A percentile compares a stretch with the other conserved stretches of the same genome.
phyloP scores from a whole-genome alignment of 2,113 vertebrate genomes.

The Vireo altiloquus region DNA sequence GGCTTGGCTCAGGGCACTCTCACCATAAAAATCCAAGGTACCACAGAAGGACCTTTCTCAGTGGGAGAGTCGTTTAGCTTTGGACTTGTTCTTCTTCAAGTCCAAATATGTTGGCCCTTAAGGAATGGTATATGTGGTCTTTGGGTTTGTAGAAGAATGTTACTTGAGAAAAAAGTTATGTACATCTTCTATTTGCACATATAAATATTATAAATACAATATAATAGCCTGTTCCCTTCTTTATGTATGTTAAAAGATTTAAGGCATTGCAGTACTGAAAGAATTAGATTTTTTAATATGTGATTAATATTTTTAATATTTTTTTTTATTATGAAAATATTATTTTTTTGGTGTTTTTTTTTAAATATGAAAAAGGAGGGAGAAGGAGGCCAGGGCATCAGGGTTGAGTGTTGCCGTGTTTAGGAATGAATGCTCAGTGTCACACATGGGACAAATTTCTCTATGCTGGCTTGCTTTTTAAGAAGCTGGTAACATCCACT shows the following conservation, averaged over 20 bases:
- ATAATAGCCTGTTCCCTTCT: background rate
- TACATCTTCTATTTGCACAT: background rate
- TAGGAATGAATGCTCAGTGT: background rate
- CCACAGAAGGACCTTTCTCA: background rate
- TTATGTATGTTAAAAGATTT: background rate
- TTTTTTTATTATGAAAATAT: no score
- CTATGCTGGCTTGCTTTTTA: background rate
- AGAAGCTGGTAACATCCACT: background rate
- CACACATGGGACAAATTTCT: background rate
- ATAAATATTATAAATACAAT: background rate
- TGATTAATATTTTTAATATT: no score
- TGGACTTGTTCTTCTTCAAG: slow-evolving; percentile 12
- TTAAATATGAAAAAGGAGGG: background rate
- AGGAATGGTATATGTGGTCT: background rate
- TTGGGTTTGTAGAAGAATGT: background rate
- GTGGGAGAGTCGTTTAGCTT: background rate
- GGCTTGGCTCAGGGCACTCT: background rate
- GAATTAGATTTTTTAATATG: background rate
- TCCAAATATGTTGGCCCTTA: slow-evolving; percentile 18
- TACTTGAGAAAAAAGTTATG: background rate
- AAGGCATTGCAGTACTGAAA: background rate
- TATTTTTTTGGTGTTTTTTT: no score
- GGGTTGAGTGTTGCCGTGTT: background rate
- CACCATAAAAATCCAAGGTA: background rate
- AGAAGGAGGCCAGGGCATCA: background rate